phyloP scores from a whole-genome alignment of 2,888 invertebrate genomes.

The Ornithoptera alexandrae region DNA sequence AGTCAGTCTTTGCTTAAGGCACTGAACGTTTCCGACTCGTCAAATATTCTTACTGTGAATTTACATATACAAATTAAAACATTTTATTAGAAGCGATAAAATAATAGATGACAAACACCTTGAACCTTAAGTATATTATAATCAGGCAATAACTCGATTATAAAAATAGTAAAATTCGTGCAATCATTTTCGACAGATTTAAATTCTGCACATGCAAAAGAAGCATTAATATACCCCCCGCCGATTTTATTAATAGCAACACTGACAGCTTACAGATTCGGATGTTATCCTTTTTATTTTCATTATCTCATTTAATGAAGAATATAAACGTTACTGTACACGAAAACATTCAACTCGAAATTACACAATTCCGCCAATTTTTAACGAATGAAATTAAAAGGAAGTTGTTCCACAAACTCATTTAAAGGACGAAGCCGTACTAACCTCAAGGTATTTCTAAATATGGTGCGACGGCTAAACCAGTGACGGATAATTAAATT shows the following conservation, averaged over 20 bases:
- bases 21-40: not conserved
- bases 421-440: conserved; percentile 34
- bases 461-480: conserved; percentile 46
- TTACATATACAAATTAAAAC: not conserved
- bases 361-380: not conserved
- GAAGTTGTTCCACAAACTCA: conserved; percentile 24
- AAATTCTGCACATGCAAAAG: not conserved
- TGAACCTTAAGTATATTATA: not conserved
- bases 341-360: not conserved
- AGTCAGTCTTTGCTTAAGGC: not conserved
- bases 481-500: conserved; percentile 39
- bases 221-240: not conserved
- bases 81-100: not conserved
- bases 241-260: not conserved
- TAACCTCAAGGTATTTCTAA: conserved; percentile 39
- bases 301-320: too few species aligned
- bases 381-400: conserved; percentile 11
- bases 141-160: not conserved
- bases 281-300: too few species aligned
- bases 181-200: not conserved
- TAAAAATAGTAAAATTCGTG: not conserved
- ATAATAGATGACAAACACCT: not conserved
- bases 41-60: not conserved
- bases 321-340: not conserved
- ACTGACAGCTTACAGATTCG: not conserved